phyloP scores from a whole-genome alignment of 2,797 vertebrate species.

The Hippoglossus hippoglossus region DNA sequence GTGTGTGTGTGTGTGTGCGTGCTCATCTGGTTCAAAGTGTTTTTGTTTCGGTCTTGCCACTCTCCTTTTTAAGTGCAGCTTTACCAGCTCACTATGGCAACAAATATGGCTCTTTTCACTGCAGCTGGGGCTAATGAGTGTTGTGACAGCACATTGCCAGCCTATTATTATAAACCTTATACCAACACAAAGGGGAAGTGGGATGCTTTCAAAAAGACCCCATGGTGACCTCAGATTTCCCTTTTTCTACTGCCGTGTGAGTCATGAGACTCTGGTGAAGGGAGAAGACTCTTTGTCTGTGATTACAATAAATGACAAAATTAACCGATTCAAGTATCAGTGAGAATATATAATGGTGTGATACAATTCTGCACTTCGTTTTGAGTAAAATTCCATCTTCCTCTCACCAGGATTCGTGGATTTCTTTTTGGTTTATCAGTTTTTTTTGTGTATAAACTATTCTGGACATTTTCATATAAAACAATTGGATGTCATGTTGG shows the following conservation, averaged over 20 bases:
- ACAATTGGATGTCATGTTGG: too few species aligned
- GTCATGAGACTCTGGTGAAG: not conserved
- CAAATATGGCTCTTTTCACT: conserved; percentile 71
- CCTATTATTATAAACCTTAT: conserved; percentile 58
- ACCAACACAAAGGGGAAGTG: conserved; percentile 39
- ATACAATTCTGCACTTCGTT: too few species aligned
- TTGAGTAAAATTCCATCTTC: too few species aligned
- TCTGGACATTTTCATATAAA: too few species aligned
- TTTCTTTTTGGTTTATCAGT: too few species aligned
- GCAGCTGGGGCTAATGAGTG: conserved; percentile 75
- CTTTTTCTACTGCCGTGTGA: not conserved
- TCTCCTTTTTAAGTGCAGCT: conserved; percentile 79
- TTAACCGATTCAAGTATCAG: not conserved
- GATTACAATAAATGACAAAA: conserved; percentile 9
- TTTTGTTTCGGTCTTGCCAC: conserved; percentile 76
- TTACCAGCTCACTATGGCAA: conserved; percentile 90
- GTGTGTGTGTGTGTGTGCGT: conserved; percentile 23
- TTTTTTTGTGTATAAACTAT: too few species aligned
- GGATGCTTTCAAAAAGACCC: conserved; percentile 25
- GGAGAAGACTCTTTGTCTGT: not conserved
- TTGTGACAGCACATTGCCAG: conserved; percentile 61
- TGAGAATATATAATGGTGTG: too few species aligned
- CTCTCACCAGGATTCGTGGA: too few species aligned
- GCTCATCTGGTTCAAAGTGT: conserved; percentile 55
- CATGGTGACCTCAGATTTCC: conserved; percentile 37